Evolutionary conservation across 2,113 vertebrate genomes (phyloP).

Genomic region (Agapornis roseicollis): DNA sequence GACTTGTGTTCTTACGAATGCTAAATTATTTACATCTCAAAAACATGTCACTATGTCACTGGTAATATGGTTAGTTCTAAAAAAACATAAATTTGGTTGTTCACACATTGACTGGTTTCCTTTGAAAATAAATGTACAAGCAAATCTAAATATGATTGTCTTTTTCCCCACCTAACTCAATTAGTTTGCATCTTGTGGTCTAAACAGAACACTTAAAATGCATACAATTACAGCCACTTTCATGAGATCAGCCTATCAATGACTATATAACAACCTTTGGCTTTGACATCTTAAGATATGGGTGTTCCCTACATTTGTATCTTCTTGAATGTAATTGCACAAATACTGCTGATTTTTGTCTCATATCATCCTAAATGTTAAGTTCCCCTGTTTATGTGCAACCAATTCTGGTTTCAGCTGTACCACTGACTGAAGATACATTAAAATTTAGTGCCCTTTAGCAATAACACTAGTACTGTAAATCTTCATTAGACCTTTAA

Average conservation of each 20-base stretch:
- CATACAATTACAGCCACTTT: background rate
- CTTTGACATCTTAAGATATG: background rate
- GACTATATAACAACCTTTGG: background rate
- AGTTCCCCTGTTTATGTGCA: background rate
- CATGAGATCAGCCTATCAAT: background rate
- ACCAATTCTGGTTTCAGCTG: background rate
- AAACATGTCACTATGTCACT: background rate
- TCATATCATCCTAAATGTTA: accelerated
- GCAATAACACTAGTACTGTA: background rate
- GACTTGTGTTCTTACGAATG: background rate
- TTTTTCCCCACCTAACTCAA: background rate
- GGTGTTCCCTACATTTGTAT: background rate
- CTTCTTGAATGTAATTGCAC: background rate
- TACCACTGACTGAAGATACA: background rate
- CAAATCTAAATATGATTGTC: background rate
- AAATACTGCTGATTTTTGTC: background rate
- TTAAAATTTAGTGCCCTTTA: background rate
- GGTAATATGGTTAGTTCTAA: background rate
- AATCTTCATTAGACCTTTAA: background rate
- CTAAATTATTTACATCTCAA: background rate
- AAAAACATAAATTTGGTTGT: background rate
- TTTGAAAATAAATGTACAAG: background rate
- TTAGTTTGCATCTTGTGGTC: background rate
- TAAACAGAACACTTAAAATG: background rate
- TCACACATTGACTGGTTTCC: accelerated